Base-by-base conservation (phyloP, 2,797 vertebrate species). In the Capromys pilorides region DNA sequence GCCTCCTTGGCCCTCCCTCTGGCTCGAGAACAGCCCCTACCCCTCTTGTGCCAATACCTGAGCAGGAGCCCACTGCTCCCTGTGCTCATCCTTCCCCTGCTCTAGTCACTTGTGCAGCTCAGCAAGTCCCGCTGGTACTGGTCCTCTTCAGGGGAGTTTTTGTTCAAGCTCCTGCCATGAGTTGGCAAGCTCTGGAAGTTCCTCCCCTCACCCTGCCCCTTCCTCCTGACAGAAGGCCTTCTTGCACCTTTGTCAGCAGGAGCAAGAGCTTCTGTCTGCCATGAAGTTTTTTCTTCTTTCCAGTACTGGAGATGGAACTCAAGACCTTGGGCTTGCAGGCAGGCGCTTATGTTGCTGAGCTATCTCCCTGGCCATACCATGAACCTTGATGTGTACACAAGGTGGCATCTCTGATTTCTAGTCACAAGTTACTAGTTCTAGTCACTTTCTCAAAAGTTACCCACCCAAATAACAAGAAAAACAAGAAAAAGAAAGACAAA, bases 401-500 rank as follows among this genome's bases (percentile, higher is more conserved):
- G 64, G 57, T 57, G 39, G 51, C 33, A 33, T 11, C 61, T 84
- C 45, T 39, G 61, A 64, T 86, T 88, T 59, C 75, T 54, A 73
- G 61, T 64, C 61, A 86, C 75, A 66, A 77, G 22, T 73, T n/a
- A 14, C 62, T 73, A 36, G n/a, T n/a, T n/a, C n/a, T n/a, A n/a
- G n/a, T n/a, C n/a, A n/a, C 39, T 69, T 80, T 85, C 88, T 95
- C 67, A 88, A 89, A 96, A 84, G 81, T 64, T 28, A 64, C 66
- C 31, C 66, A 41, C 2, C 22, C 51, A 59, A 88, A 73, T 13
- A 11, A 77, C 33, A 85, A 86, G 61, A 36, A 81, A 67, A 93
- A 79, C 75, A 79, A 92, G 51, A 90, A 75, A 93, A 16, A 88
- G 57, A 88, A 93, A 92, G 33, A 73, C 86, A 57, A 94, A 82